Evolutionary conservation across 2,888 invertebrate species (phyloP).

Genomic region (Tetragnatha montana): DNA sequence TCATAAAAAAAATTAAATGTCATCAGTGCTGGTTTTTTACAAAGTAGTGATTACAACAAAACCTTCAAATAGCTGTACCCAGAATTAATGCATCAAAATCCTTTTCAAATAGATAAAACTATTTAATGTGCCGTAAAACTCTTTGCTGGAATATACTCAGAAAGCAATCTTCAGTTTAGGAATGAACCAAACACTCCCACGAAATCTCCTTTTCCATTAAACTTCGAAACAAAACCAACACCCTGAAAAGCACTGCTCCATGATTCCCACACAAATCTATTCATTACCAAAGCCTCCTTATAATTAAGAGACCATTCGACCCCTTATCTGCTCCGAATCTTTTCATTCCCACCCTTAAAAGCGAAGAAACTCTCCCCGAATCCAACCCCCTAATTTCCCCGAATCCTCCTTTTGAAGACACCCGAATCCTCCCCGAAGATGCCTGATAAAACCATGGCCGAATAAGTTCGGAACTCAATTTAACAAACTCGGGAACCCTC

Average conservation of each 20-base stretch:
- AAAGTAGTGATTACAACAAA: too few species aligned
- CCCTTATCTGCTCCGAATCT: not conserved
- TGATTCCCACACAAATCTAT: not conserved
- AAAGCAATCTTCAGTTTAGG: too few species aligned
- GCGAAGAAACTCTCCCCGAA: not conserved
- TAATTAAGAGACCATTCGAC: not conserved
- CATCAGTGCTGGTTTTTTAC: too few species aligned
- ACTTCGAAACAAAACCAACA: too few species aligned
- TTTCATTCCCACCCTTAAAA: not conserved
- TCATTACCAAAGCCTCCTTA: not conserved
- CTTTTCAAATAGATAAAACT: too few species aligned
- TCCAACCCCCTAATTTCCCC: not conserved
- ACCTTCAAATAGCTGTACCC: too few species aligned
- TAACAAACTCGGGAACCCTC: conserved; percentile 25
- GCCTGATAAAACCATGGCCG: conserved; percentile 30
- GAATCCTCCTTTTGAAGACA: not conserved
- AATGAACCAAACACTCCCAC: too few species aligned
- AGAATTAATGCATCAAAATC: too few species aligned
- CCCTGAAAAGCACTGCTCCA: not conserved
- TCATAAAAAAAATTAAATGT: too few species aligned
- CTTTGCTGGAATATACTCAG: too few species aligned
- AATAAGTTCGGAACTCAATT: conserved; percentile 60
- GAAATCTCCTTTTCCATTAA: too few species aligned
- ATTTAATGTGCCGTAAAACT: too few species aligned
- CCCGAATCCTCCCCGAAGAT: not conserved